Evolutionary conservation across 2,113 vertebrate genomes (phyloP), one percentile per base, ranked within the genome.

Genomic region (Chaenocephalus aceratus): DNA sequence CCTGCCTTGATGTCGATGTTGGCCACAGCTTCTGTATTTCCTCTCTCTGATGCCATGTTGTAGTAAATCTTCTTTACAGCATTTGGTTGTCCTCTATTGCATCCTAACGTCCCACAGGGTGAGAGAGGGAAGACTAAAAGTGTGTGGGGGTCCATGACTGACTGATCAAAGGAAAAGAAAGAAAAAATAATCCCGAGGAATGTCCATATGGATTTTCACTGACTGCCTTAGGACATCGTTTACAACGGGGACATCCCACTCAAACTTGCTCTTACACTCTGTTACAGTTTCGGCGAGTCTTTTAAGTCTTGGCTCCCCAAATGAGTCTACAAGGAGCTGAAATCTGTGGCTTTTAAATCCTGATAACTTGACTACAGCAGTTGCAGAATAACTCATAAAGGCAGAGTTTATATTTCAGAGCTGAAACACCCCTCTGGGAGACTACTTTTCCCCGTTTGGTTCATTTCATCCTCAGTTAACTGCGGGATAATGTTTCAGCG

Each of bases 161-260:
- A 86, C 61, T 41, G 83, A 87, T 91, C 87, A 89, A 89, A 91
- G 69, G 48, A 53, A 21, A 61, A 66, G 59, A 21, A 51, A 76
- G 36, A 75, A 54, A 58, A 77, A 63, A 73, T 54, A 30, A 66
- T 48, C 30, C 67, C 0, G 41, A 83, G 60, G 75, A 86, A 90
- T 86, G 84, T 75, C 85, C 86, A 83, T 88, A 86, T 87, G 88
- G 90, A 79, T 86, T 91, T 91, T 84, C 74, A 80, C 75, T 75
- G 74, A 76, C 73, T 21, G 80, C 84, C 76, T 79, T 18, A 78
- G 86, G 89, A 86, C 77, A 60, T 75, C 45, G 75, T 85, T 85
- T 85, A 72, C 86, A 85, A 57, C 13, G 12, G 80, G 77, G 60
- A 52, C 84, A 48, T 21, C 88, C 75, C 70, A 85, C 86, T 83